Evolutionary conservation across 2,888 invertebrate genomes (phyloP), one percentile per base, ranked within the genome.

Genomic region (Scelioninae gen. 2): DNA sequence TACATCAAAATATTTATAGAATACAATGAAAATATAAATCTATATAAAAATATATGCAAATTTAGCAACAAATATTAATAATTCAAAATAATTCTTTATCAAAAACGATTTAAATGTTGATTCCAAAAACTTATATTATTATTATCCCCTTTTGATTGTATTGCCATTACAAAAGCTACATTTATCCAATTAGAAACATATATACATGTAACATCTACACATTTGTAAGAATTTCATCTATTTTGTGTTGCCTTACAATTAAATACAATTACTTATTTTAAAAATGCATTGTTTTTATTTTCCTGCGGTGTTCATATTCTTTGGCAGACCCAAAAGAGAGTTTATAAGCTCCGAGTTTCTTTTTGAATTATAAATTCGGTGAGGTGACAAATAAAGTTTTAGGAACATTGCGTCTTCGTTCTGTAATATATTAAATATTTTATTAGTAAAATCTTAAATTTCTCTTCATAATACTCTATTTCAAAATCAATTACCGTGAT

Each of bases 321-420:
- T 92, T 6, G 94, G 94, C 50, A 94, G 84, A n/a, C 91, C 90
- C 35, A 94, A 86, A n/a, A 94, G 87, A 0, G 93, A 91, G 82
- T 92, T 93, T 78, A 92, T 93, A 5, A 92, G 86, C 80, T 93
- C 93, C 0, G 92, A 92, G 80, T 92, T 92, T 3, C 92, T 87
- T 80, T 92, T 92, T 74, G 88, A 88, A 39, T 87, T 82, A 70
- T 83, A 81, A 9, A 79, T 77, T 2, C 82, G 81, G 33, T 79
- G 81, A 6, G 83, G 81, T 2, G 79, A 18, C 16, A 82, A 16
- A 15, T 84, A 69, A 37, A 84, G 60, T 65, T 79, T 83, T 0
- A 82, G 78, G 3, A 83, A 58, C 48, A 84, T 81, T 10, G 82
- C 33, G 13, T 85, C 82, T 39, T 71, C 79, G 45, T 84, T 83